Evolutionary conservation across 2,888 invertebrate genomes (phyloP).

Genomic region (Metellina segmentata): DNA sequence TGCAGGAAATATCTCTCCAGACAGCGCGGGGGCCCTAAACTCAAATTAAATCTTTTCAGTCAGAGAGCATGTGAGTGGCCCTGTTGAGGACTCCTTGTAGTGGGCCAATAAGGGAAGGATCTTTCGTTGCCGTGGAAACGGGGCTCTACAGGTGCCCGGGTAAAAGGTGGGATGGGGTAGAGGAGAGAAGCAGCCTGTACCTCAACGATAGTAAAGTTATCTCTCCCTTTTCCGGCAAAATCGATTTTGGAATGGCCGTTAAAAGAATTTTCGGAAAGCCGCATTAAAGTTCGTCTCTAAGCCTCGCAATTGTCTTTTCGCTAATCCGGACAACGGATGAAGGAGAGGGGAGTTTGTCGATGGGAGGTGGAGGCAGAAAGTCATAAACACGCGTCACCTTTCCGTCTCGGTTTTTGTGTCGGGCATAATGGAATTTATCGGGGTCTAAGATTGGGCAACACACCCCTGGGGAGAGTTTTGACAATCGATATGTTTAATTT

Average conservation of each 20-base stretch:
- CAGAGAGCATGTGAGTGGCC: constrained; percentile 46
- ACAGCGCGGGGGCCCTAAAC: constrained; percentile 4
- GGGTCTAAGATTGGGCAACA: background rate
- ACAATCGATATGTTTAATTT: background rate
- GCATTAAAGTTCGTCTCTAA: constrained; percentile 81
- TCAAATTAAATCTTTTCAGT: constrained; percentile 64
- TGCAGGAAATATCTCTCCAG: constrained; percentile 20
- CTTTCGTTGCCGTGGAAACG: constrained; percentile 44
- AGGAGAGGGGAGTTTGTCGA: constrained; percentile 74
- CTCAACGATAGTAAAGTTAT: constrained; percentile 83
- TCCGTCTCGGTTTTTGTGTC: background rate
- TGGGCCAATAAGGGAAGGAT: constrained; percentile 58
- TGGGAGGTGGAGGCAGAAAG: background rate
- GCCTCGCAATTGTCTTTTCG: constrained; percentile 81
- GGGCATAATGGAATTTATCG: background rate
- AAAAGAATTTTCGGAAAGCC: constrained; percentile 46
- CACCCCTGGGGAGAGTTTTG: background rate
- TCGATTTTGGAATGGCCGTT: constrained; percentile 62
- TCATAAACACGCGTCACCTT: background rate
- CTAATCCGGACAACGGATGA: constrained; percentile 78
- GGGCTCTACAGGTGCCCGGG: constrained; percentile 73
- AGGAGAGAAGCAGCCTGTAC: constrained; percentile 83
- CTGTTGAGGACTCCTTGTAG: constrained; percentile 46
- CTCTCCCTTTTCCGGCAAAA: constrained; percentile 55
- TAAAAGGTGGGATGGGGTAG: constrained; percentile 80